Evolutionary conservation across 2,797 vertebrate genomes (phyloP).

Genomic region (Poecilia velifera): DNA sequence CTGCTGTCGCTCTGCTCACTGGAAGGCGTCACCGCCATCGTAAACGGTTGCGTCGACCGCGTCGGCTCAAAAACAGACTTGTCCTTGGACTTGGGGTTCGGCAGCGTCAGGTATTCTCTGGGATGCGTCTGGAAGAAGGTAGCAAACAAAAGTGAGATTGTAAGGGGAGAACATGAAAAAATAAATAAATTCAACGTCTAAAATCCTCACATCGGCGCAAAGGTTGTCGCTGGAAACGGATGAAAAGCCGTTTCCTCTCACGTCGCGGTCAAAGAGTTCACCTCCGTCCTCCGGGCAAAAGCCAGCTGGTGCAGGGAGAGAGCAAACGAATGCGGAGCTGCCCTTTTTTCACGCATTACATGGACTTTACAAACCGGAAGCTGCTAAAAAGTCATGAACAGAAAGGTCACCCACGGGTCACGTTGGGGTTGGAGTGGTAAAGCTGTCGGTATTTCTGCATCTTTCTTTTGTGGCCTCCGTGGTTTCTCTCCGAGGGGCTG

Average conservation of each 20-base stretch:
- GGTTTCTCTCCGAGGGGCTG: constrained; percentile 77
- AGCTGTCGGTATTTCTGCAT: constrained; percentile 87
- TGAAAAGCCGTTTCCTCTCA: constrained; percentile 78
- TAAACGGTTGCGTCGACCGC: constrained; percentile 77
- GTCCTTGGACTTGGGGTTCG: constrained; percentile 84
- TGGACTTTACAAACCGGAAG: constrained; percentile 12
- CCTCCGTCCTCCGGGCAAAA: constrained; percentile 81
- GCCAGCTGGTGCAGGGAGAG: constrained; percentile 68
- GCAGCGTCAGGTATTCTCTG: constrained; percentile 90
- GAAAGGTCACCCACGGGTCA: constrained; percentile 82
- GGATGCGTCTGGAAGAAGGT: constrained; percentile 79
- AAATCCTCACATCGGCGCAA: constrained; percentile 83
- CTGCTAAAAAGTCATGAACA: not conserved
- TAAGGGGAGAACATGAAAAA: not conserved
- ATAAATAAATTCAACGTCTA: not conserved
- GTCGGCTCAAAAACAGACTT: constrained; percentile 65
- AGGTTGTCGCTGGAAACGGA: constrained; percentile 89
- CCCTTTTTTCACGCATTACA: constrained; percentile 2
- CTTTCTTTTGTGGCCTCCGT: constrained; percentile 77
- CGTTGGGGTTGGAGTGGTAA: constrained; percentile 91
- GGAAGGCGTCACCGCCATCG: constrained; percentile 70
- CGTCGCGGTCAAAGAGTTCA: constrained; percentile 71
- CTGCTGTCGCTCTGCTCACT: constrained; percentile 71
- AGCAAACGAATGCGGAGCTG: constrained; percentile 6
- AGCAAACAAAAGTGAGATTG: too few species aligned